Evolutionary conservation across 2,113 vertebrate species (phyloP).

Genomic region (Columbina picui): DNA sequence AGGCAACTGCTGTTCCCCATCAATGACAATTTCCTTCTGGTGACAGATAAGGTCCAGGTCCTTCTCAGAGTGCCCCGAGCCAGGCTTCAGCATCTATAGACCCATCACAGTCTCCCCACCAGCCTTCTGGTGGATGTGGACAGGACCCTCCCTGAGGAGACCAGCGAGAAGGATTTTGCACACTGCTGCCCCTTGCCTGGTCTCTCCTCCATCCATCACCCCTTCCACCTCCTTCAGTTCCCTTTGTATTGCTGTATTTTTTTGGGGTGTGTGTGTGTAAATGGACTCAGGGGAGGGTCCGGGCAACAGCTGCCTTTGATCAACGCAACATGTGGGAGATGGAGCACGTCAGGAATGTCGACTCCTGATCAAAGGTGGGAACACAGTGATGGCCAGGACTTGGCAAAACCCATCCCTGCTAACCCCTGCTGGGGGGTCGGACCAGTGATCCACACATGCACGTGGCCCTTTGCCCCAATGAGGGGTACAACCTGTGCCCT

Average conservation of each 20-base stretch:
- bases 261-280: not conserved
- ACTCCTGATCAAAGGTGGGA: conserved; percentile 82
- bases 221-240: not conserved
- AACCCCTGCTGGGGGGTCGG: not conserved
- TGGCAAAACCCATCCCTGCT: conserved; percentile 57
- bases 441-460: not conserved
- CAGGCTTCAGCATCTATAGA: not conserved
- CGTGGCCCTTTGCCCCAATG: rapidly evolving
- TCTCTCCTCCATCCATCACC: not conserved
- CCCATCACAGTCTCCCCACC: rapidly evolving
- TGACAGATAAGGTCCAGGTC: not conserved
- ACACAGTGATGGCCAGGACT: conserved; percentile 69
- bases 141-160: not conserved
- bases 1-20: not conserved
- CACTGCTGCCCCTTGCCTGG: not conserved
- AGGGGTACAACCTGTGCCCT: rapidly evolving
- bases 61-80: not conserved
- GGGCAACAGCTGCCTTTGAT: conserved; percentile 83
- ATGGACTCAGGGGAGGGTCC: conserved; percentile 62
- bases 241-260: conserved; percentile 20
- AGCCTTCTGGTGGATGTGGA: not conserved
- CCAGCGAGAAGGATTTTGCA: not conserved
- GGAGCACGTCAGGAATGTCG: conserved; percentile 74
- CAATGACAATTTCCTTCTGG: not conserved
- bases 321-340: conserved; percentile 77